phyloP scores from a whole-genome alignment of 2,888 invertebrate genomes.

The Orchesella flavescens region DNA sequence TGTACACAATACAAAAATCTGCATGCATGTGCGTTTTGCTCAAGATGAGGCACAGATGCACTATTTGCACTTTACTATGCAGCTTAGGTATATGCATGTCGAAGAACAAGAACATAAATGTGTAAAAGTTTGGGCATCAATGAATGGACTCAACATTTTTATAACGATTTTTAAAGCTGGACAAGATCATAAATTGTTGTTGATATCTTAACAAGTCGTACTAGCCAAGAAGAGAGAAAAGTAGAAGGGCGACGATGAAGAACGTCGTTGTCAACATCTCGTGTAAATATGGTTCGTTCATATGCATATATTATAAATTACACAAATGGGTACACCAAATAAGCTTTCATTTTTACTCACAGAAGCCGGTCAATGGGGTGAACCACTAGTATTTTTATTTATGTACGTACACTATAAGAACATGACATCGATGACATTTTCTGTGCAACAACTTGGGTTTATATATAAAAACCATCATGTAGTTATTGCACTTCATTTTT shows the following conservation, averaged over 20 bases:
- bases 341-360: neutral
- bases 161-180: slow-evolving; percentile 36
- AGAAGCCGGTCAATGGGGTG: neutral
- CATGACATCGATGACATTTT: neutral
- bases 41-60: too few species aligned
- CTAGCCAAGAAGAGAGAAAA: neutral
- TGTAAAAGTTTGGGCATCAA: too few species aligned
- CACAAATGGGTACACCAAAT: neutral
- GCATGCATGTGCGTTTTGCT: too few species aligned
- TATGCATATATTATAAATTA: neutral
- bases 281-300: neutral
- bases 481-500: too few species aligned
- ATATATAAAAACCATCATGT: too few species aligned
- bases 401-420: neutral
- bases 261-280: neutral
- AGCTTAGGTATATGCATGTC: neutral
- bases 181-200: slow-evolving; percentile 66
- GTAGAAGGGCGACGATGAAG: slow-evolving; percentile 5
- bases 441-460: neutral
- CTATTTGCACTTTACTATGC: too few species aligned
- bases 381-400: neutral
- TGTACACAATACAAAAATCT: too few species aligned
- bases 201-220: slow-evolving; percentile 56
- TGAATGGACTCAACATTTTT: slow-evolving; percentile 25
- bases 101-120: neutral